phyloP scores from a whole-genome alignment of 1,140 invertebrate species.

The Drosophila pruinosa region DNA sequence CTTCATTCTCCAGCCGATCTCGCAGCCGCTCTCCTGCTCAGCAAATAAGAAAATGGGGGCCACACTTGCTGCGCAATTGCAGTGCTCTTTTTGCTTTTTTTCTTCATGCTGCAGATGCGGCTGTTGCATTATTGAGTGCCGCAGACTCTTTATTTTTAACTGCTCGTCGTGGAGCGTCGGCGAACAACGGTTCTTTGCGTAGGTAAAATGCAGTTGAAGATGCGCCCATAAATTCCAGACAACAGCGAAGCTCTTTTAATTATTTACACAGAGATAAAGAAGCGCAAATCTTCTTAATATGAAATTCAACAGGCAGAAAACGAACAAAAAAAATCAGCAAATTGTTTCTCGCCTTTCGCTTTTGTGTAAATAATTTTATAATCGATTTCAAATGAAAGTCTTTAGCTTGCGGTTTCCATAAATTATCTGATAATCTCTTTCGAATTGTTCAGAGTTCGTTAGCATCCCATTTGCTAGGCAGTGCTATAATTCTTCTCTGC shows the following conservation, averaged over 20 bases:
- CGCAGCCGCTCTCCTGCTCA: conserved; percentile 10
- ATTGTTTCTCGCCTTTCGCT: conserved; percentile 20
- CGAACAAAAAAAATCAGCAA: neutral
- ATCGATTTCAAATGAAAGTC: conserved; percentile 48
- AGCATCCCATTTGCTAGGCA: neutral
- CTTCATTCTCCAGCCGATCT: conserved; percentile 49
- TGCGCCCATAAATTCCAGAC: conserved; percentile 39
- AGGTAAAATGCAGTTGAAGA: conserved; percentile 59
- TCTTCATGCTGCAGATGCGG: conserved; percentile 1
- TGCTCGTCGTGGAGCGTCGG: conserved; percentile 31
- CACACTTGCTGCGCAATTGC: conserved; percentile 72
- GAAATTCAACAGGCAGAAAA: conserved; percentile 46
- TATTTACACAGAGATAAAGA: conserved; percentile 58
- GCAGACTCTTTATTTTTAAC: conserved; percentile 71
- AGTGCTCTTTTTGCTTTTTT: neutral
- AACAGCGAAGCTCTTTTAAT: conserved; percentile 35
- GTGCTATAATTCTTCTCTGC: neutral
- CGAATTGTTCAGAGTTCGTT: conserved; percentile 28
- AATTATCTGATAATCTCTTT: conserved; percentile 42
- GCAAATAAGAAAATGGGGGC: conserved; percentile 4
- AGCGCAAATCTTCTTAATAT: conserved; percentile 50
- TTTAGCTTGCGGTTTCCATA: conserved; percentile 32
- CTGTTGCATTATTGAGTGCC: conserved; percentile 50
- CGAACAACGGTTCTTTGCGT: conserved; percentile 62
- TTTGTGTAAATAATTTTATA: conserved; percentile 41